These are phyloP conservation scores for Martes martes DNA, from an alignment of 2,113 vertebrate species.

Conservation along the genomic window DNA sequence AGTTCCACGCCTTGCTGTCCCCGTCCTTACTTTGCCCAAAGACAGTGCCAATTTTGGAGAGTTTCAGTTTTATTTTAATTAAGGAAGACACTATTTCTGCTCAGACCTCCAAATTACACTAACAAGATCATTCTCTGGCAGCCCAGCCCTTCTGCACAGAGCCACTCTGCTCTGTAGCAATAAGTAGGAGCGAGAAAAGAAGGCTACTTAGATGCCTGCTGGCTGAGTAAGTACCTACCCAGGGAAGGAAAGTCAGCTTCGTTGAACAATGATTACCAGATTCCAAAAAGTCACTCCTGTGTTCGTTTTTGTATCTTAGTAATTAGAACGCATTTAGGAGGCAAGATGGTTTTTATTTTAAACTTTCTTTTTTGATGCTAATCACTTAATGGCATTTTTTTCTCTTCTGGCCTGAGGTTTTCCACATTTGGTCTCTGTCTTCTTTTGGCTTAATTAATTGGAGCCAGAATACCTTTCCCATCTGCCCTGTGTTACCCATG, in stretches of 20 bases:
- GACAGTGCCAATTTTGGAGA: not conserved
- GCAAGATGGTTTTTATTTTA: constrained; percentile 25
- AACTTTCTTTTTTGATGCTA: constrained; percentile 17
- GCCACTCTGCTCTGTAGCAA: not conserved
- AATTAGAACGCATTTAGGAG: not conserved
- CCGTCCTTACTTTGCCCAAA: not conserved
- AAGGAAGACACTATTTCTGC: not conserved
- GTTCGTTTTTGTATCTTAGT: not conserved
- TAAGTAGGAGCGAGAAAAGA: not conserved
- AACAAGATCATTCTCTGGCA: not conserved
- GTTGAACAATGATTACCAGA: not conserved
- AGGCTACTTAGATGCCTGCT: not conserved
- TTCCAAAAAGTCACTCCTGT: not conserved
- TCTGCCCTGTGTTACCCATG: not conserved
- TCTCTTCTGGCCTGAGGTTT: constrained; percentile 17
- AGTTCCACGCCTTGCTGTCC: not conserved
- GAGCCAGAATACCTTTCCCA: constrained; percentile 7
- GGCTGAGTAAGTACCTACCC: not conserved
- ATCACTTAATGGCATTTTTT: constrained; percentile 38
- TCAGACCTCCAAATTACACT: not conserved
- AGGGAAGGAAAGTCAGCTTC: not conserved
- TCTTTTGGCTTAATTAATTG: constrained; percentile 19
- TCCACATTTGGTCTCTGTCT: constrained; percentile 35
- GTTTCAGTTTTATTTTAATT: constrained; percentile 14
- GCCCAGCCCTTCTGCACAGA: not conserved